Evolutionary conservation across 2,113 vertebrate species (phyloP), one percentile per base, ranked within the genome.

Genomic region (Dendropsophus ebraccatus): DNA sequence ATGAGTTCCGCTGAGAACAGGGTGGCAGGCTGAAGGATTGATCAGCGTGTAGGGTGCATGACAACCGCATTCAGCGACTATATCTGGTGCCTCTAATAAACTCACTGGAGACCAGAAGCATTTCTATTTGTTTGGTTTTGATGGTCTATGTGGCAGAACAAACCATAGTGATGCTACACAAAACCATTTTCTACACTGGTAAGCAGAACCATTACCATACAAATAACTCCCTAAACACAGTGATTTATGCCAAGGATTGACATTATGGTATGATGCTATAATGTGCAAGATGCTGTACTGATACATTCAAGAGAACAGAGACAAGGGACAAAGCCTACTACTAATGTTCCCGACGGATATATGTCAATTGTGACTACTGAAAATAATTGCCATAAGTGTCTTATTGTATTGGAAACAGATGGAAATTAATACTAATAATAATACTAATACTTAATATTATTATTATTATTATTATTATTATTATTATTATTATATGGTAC

Each of bases 61-160:
- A 23, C 60, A 58, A 58, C 50, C 41, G 67, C 21, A 47, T 32
- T 49, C 32, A 80, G 49, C 56, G 75, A 70, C 82, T 84, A 84
- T 60, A 84, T 84, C 70, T 76, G 37, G 54, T 75, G 75, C 60
- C 76, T 70, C 75, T 86, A 86, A 86, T 86, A 70, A 74, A 81
- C 85, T 81, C 77, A 81, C 78, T 32, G 35, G 85, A 77, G 77
- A 81, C 70, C 17, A 49, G 49, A 5, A 52, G 52, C 56, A 60
- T 80, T 69, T 41, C 19, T 45, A 32, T 35, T 30, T n/a, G 67
- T 62, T 81, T 70, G 76, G 9, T 60, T 80, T 80, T 13, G 30
- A 54, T 65, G 32, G 13, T 25, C 23, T 69, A 41, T n/a, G 67
- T 4, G 32, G 32, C 54, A 78, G 75, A 80, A 65, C 72, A 76